These are phyloP conservation scores for Adelges cooleyi DNA, from an alignment of 1,140 invertebrate species.

Conservation along the genomic window DNA sequence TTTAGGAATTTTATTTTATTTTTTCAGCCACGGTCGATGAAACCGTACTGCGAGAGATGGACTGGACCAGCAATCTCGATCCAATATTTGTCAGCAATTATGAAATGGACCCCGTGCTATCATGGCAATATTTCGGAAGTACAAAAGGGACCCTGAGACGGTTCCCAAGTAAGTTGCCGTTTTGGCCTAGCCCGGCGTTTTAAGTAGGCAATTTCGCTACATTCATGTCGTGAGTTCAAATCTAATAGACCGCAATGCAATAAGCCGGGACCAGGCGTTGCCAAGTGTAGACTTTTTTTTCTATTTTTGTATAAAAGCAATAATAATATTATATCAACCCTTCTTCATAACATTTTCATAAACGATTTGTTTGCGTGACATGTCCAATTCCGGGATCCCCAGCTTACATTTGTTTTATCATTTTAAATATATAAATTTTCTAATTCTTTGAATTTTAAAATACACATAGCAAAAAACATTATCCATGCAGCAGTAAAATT, in stretches of 20 bases:
- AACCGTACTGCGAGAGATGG: slow-evolving; percentile 65
- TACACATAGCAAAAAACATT: too few species aligned
- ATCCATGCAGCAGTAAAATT: too few species aligned
- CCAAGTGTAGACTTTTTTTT: too few species aligned
- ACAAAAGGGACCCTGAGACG: slow-evolving; percentile 80
- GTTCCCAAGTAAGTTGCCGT: slow-evolving; percentile 63
- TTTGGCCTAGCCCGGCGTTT: not conserved
- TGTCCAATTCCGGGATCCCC: too few species aligned
- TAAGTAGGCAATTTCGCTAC: not conserved
- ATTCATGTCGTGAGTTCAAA: not conserved
- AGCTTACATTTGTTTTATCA: too few species aligned
- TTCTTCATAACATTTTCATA: too few species aligned
- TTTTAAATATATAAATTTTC: too few species aligned
- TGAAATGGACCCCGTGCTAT: slow-evolving; percentile 75
- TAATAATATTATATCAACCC: not conserved
- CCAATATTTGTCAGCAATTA: slow-evolving; percentile 84
- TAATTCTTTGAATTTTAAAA: too few species aligned
- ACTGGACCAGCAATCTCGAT: slow-evolving; percentile 86
- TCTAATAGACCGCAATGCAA: not conserved
- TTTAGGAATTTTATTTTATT: not conserved
- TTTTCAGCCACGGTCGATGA: slow-evolving; percentile 48
- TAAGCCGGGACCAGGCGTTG: too few species aligned
- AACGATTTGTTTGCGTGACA: too few species aligned
- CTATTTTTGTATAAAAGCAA: too few species aligned
- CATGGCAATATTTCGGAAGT: slow-evolving; percentile 95